Base-by-base conservation (phyloP, 2,797 vertebrate species). In the Moxostoma hubbsi region DNA sequence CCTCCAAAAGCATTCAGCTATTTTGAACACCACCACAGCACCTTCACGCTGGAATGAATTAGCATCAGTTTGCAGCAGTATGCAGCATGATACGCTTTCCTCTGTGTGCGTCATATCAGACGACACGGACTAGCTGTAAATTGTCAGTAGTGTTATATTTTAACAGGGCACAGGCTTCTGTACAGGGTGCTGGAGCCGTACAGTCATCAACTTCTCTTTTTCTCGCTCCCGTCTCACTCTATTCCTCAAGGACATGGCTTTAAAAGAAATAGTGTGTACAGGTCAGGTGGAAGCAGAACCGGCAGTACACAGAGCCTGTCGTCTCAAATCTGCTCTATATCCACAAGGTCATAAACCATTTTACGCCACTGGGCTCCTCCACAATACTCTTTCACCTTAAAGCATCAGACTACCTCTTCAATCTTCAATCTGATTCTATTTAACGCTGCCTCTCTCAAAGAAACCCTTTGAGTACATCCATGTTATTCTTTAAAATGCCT, bases 31-130 rank as follows among this genome's bases (percentile, higher is more conserved):
- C 64, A 78, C 67, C 61, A 46, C 36, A 36, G 49, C 61, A 55
- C 51, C 91, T 93, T 92, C 86, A 90, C 83, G 87, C 86, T 86
- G 85, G 84, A 86, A 90, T 92, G 92, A 93, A 93, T 93, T 91
- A 92, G 86, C 88, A 74, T 89, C 88, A 89, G 87, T 90, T 90
- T 88, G 85, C 86, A 65, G 81, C 85, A 85, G 88, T 83, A 89
- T 24, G 87, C 84, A 87, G 87, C 87, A 87, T 87, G 88, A 88
- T 88, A 88, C 73, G 87, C 86, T 90, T 65, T 82, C 84, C 83
- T 83, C 87, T 89, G 85, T 73, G 81, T 75, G 88, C 86, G 80
- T 92, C 90, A 90, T 79, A 84, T 87, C 75, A 82, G 61, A 64
- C 54, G 77, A 84, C 75, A 69, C 5, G 7, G 53, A 81, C 78